Evolutionary conservation across 1,140 invertebrate species (phyloP).

Genomic region (Globodera ellingtonae): DNA sequence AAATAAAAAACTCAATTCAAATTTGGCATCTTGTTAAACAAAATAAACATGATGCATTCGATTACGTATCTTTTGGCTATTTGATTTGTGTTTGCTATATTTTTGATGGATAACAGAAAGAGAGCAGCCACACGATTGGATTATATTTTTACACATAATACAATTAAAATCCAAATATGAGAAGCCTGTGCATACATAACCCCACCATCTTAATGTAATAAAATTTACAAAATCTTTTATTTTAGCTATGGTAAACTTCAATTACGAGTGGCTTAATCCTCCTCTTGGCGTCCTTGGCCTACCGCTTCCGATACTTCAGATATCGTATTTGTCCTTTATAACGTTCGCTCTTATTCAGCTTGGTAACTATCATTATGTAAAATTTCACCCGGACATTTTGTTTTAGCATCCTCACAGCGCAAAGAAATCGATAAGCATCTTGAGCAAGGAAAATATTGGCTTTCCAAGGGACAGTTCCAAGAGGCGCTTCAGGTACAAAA

Average conservation of each 20-base stretch:
- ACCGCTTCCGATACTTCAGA: constrained; percentile 19
- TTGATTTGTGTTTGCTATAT: no score
- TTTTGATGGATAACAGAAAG: no score
- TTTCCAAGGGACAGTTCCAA: constrained; percentile 78
- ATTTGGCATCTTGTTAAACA: no score
- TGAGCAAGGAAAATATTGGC: constrained; percentile 44
- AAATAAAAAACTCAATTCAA: no score
- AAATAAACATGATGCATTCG: no score
- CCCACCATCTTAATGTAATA: no score
- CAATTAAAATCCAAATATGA: no score
- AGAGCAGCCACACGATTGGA: neutral
- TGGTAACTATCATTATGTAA: constrained; percentile 13
- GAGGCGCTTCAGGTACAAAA: constrained; percentile 81
- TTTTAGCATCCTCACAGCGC: constrained; percentile 9
- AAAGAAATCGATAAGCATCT: constrained; percentile 46
- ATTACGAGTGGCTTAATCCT: constrained; percentile 19
- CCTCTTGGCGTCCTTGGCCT: constrained; percentile 13
- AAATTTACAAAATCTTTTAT: neutral
- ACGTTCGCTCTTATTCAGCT: constrained; percentile 23
- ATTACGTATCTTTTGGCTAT: no score
- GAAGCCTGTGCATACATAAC: no score
- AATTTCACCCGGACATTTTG: neutral
- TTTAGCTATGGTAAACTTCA: constrained; percentile 10
- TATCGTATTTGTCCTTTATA: constrained; percentile 23
- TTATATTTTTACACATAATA: no score